Percentiles rank a stretch among this genome's conserved stretches.
phyloP scores from a whole-genome alignment of 2,888 invertebrate species.

The Acleris emargana region DNA sequence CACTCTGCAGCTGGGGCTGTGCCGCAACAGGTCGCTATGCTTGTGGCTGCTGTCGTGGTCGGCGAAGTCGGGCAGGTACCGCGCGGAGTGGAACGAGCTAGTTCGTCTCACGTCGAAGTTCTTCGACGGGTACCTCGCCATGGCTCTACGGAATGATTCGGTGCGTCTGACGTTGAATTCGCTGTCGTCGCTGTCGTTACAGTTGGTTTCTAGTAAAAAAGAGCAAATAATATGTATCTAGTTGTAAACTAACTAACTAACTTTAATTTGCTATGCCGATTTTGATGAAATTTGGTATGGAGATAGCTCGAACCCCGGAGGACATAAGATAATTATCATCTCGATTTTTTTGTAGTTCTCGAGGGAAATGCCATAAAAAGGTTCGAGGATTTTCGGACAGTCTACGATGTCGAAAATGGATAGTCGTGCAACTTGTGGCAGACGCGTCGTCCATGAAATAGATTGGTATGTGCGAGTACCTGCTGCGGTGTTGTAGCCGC shows the following conservation, averaged over 20 bases:
- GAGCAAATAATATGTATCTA: neutral
- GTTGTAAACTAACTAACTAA: neutral
- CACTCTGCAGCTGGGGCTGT: slow-evolving; percentile 63
- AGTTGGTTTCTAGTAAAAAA: slow-evolving; percentile 67
- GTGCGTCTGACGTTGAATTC: slow-evolving; percentile 73
- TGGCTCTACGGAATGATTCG: slow-evolving; percentile 70
- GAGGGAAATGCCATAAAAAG: too few species aligned
- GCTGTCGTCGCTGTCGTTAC: slow-evolving; percentile 77
- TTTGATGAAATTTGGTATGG: too few species aligned
- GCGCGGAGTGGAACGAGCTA: slow-evolving; percentile 73
- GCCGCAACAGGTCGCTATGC: slow-evolving; percentile 54
- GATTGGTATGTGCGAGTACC: slow-evolving; percentile 50
- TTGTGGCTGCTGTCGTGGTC: slow-evolving; percentile 55
- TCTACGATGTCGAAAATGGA: too few species aligned
- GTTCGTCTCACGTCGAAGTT: slow-evolving; percentile 70
- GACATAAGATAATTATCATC: too few species aligned
- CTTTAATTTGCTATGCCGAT: too few species aligned
- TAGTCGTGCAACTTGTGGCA: too few species aligned
- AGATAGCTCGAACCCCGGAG: too few species aligned
- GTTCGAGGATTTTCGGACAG: too few species aligned
- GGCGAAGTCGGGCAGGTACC: slow-evolving; percentile 60
- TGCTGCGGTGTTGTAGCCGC: slow-evolving; percentile 75
- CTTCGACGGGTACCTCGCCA: slow-evolving; percentile 55
- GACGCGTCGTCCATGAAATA: neutral
- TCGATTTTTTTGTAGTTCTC: too few species aligned